Percentiles rank a stretch among this genome's conserved stretches.
These are phyloP conservation scores for Mus pahari DNA, from an alignment of 2,113 vertebrate species.

Conservation along the genomic window DNA sequence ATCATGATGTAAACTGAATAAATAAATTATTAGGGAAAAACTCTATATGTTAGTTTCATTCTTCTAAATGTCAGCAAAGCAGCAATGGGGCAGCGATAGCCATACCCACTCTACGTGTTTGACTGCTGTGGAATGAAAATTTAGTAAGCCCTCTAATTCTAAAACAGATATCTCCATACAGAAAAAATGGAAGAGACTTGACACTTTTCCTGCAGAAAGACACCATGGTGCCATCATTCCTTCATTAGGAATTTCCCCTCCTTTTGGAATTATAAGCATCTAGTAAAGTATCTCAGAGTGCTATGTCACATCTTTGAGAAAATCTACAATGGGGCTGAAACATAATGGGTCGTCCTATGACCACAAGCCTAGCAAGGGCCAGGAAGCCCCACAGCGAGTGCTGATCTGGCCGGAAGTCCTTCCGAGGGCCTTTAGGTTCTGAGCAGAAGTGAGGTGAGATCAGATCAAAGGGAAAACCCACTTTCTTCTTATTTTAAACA, in stretches of 20 bases:
- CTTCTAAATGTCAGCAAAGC: constrained; percentile 51
- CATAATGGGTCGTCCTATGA: neutral
- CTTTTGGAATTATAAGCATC: neutral
- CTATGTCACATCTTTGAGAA: neutral
- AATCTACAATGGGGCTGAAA: neutral
- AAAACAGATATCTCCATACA: neutral
- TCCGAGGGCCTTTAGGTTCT: neutral
- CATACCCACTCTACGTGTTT: neutral
- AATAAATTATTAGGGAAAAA: too few species aligned
- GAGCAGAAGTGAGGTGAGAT: neutral
- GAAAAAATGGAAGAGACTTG: neutral
- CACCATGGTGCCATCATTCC: neutral
- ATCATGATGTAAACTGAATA: too few species aligned
- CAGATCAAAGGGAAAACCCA: neutral
- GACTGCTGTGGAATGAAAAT: constrained; percentile 15
- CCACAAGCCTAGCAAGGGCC: neutral
- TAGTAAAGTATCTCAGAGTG: neutral
- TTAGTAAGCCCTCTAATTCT: constrained; percentile 13
- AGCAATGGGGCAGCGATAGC: neutral
- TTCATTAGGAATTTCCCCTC: neutral
- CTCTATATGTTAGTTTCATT: neutral
- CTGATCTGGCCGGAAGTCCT: neutral
- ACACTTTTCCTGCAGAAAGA: neutral
- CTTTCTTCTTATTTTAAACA: neutral
- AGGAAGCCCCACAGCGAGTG: neutral